These are phyloP conservation scores for Prunella himalayana DNA, from an alignment of 2,113 vertebrate species.

Conservation along the genomic window DNA sequence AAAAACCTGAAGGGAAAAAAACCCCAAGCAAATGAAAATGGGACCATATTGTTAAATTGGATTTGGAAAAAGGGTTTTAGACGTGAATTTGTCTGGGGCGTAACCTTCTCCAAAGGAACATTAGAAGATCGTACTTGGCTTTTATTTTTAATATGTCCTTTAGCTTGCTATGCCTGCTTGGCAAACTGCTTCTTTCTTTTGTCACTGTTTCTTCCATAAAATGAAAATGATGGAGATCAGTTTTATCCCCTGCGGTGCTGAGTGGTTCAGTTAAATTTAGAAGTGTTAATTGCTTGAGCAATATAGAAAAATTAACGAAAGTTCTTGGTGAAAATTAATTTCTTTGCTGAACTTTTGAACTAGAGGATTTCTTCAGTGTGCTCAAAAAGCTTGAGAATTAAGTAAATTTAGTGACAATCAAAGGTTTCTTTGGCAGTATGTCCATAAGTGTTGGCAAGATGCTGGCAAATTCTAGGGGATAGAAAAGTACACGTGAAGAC, in stretches of 20 bases:
- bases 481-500: not conserved
- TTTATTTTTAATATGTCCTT: not conserved
- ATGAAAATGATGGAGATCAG: not conserved
- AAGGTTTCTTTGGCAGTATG: not conserved
- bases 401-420: not conserved
- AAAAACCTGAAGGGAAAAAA: not conserved
- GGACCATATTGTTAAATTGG: not conserved
- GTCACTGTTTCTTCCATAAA: not conserved
- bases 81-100: not conserved
- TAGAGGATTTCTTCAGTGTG: not conserved
- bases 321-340: not conserved
- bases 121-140: not conserved
- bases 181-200: not conserved
- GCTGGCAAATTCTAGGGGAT: not conserved
- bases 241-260: not conserved
- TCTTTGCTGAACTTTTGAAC: not conserved
- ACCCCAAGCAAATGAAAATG: fast-evolving
- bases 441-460: not conserved
- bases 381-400: not conserved
- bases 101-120: not conserved
- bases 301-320: not conserved
- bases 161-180: not conserved
- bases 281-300: not conserved
- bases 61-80: not conserved
- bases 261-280: not conserved